These are phyloP conservation scores for Sarcophaga carnaria DNA, from an alignment of 2,888 invertebrate genomes.

Conservation along the genomic window DNA sequence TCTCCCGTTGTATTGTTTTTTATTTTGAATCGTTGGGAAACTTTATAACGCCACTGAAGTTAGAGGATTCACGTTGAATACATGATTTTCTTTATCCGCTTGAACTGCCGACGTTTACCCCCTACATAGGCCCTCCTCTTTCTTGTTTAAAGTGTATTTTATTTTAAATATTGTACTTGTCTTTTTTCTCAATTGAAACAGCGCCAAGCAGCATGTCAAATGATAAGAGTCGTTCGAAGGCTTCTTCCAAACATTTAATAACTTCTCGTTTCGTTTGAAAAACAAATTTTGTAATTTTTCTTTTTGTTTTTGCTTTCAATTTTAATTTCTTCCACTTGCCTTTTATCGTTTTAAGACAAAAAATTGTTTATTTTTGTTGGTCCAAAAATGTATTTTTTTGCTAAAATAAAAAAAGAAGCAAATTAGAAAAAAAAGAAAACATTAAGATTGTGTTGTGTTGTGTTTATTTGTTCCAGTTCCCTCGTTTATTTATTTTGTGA, in stretches of 20 bases:
- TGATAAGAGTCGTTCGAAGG: background rate
- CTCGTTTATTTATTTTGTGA: too few species aligned
- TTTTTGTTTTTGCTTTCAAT: background rate
- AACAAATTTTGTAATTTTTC: background rate
- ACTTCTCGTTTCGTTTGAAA: background rate
- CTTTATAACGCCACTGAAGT: background rate
- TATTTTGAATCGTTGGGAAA: background rate
- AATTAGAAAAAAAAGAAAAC: background rate
- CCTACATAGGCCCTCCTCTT: background rate
- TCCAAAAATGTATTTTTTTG: background rate
- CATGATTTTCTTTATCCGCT: conserved; percentile 11
- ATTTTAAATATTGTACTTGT: background rate
- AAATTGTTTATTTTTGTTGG: background rate
- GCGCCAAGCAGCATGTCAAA: background rate
- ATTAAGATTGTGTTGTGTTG: too few species aligned
- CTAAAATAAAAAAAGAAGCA: background rate
- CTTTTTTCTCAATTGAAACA: background rate
- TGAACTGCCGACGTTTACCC: background rate
- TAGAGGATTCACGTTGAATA: background rate
- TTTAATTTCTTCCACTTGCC: background rate
- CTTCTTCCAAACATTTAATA: background rate
- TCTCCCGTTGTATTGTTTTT: background rate
- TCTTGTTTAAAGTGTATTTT: background rate
- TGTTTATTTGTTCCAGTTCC: too few species aligned
- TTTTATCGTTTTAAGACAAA: background rate